Conservation (phyloP, 2,888 invertebrate species). For the Hypsopygia costalis region DNA sequence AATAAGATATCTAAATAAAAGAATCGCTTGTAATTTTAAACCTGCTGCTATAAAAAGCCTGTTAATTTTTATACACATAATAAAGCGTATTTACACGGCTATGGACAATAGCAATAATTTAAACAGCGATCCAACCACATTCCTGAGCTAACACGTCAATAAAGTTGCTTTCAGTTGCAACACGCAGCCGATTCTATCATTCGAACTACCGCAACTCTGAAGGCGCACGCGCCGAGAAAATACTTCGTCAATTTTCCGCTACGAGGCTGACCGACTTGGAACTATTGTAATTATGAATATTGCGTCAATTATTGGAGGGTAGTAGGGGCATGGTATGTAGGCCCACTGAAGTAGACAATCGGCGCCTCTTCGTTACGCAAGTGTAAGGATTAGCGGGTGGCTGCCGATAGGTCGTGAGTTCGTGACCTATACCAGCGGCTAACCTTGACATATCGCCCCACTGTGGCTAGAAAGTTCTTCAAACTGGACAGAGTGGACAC, state of each 20-base stretch:
- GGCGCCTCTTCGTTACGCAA: conserved; percentile 38
- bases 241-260: conserved; percentile 47
- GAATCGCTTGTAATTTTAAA: too few relatives aligned
- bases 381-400: conserved; percentile 34
- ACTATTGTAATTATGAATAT: conserved; percentile 34
- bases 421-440: conserved; percentile 33
- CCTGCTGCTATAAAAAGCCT: too few relatives aligned
- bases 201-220: conserved; percentile 20
- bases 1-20: too few relatives aligned
- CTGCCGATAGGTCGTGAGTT: conserved; percentile 39
- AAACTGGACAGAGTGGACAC: conserved; percentile 36
- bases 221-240: conserved; percentile 38
- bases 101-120: background rate
- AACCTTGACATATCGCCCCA: conserved; percentile 70
- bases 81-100: too few relatives aligned
- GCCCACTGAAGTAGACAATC: conserved; percentile 17
- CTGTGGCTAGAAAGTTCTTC: conserved; percentile 54
- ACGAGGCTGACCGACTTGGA: conserved; percentile 48
- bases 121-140: background rate
- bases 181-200: conserved; percentile 39
- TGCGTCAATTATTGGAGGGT: conserved; percentile 23
- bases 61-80: too few relatives aligned
- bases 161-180: conserved; percentile 25
- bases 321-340: conserved; percentile 2
- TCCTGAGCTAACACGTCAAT: background rate